Evolutionary conservation across 2,888 invertebrate species (phyloP).

Genomic region (Cryptus viduatorius): DNA sequence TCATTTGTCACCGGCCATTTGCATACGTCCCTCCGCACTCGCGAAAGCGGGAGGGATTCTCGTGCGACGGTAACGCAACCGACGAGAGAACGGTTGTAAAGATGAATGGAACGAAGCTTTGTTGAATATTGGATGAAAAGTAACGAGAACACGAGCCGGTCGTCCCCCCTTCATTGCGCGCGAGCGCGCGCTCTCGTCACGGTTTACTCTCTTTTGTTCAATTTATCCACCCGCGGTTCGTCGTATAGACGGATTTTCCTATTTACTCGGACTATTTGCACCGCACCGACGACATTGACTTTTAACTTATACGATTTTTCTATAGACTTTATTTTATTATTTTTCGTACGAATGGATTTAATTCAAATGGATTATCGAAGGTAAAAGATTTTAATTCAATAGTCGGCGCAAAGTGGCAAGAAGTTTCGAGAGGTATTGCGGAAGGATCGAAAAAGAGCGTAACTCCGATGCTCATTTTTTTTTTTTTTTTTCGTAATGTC

Average conservation of each 20-base stretch:
- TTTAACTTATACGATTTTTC: neutral
- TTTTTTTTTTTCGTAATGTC: conserved; percentile 19
- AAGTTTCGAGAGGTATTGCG: neutral
- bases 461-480: conserved; percentile 11
- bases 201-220: conserved; percentile 38
- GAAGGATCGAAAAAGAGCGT: conserved; percentile 26
- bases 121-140: conserved; percentile 82
- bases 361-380: neutral
- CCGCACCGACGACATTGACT: neutral
- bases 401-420: neutral
- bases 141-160: conserved; percentile 74
- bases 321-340: neutral
- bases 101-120: conserved; percentile 81
- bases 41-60: conserved; percentile 15
- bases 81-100: conserved; percentile 69
- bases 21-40: conserved; percentile 79
- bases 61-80: conserved; percentile 23
- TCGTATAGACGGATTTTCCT: conserved; percentile 8
- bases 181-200: conserved; percentile 1
- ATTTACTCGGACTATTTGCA: neutral
- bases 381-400: neutral
- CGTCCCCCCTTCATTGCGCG: conserved; percentile 11
- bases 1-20: conserved; percentile 83
- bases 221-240: neutral
- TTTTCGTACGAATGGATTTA: neutral